phyloP scores from a whole-genome alignment of 2,113 vertebrate species.

The Brienomyrus brachyistius region DNA sequence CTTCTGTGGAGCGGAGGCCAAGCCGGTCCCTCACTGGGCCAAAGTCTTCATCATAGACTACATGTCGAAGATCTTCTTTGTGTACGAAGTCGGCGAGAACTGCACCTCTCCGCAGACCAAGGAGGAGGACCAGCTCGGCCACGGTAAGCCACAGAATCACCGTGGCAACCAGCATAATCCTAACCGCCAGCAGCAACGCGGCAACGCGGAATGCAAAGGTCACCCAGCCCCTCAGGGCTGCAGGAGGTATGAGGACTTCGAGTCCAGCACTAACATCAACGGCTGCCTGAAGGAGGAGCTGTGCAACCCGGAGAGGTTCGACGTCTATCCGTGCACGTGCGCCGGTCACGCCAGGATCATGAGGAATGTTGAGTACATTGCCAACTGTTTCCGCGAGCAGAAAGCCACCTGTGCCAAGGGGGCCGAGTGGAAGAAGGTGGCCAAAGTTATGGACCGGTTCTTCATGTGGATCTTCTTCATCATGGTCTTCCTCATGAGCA shows the following conservation, averaged over 20 bases:
- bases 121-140: slow-evolving; percentile 11
- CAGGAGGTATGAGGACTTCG: slow-evolving; percentile 42
- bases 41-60: slow-evolving; percentile 89
- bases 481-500: slow-evolving; percentile 96
- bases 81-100: slow-evolving; percentile 94
- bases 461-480: slow-evolving; percentile 98
- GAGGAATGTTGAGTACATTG: slow-evolving; percentile 84
- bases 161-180: slow-evolving; percentile 19
- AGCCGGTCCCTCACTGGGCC: slow-evolving; percentile 89
- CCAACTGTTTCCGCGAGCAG: slow-evolving; percentile 84
- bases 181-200: slow-evolving; percentile 42
- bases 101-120: slow-evolving; percentile 54
- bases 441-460: slow-evolving; percentile 96
- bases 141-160: background rate
- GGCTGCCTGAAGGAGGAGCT: slow-evolving; percentile 41
- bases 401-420: slow-evolving; percentile 79
- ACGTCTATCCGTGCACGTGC: slow-evolving; percentile 48
- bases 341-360: slow-evolving; percentile 65
- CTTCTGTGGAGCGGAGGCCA: slow-evolving; percentile 89
- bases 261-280: slow-evolving; percentile 47
- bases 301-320: slow-evolving; percentile 28
- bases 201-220: slow-evolving; percentile 40
- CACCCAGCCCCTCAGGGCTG: slow-evolving; percentile 23
- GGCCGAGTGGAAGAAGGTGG: slow-evolving; percentile 94
- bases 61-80: slow-evolving; percentile 91